phyloP scores from a whole-genome alignment of 2,113 vertebrate species.

The Tychaedon coryphoeus region DNA sequence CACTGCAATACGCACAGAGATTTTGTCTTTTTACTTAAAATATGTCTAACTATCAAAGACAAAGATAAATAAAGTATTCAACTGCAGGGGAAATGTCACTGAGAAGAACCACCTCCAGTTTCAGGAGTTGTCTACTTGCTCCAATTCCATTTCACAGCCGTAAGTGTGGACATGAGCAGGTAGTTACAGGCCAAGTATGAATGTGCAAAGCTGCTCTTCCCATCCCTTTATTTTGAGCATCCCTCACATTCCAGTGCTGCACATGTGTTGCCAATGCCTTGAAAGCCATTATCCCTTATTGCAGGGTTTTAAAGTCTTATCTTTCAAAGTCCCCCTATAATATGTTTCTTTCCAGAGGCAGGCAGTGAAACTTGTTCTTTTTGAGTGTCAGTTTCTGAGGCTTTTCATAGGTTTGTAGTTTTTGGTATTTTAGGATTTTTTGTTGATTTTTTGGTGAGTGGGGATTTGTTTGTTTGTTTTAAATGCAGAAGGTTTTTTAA shows the following conservation, averaged over 20 bases:
- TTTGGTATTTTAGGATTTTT: background rate
- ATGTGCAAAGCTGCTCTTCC: background rate
- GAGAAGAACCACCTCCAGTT: background rate
- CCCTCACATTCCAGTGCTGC: background rate
- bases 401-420: background rate
- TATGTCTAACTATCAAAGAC: background rate
- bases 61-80: background rate
- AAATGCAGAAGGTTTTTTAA: background rate
- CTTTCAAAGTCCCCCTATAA: background rate
- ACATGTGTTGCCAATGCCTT: background rate
- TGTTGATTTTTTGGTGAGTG: background rate
- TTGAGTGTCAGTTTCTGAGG: background rate
- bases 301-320: background rate
- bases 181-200: background rate
- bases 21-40: background rate
- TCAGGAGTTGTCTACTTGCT: background rate
- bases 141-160: background rate
- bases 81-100: background rate
- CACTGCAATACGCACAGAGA: fast-evolving
- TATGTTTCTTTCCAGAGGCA: background rate
- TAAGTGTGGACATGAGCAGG: background rate
- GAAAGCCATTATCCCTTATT: background rate
- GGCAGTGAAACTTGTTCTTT: background rate
- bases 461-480: background rate
- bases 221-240: background rate